Base-by-base conservation (phyloP, 2,888 invertebrate genomes). In the Calameuta filiformis region DNA sequence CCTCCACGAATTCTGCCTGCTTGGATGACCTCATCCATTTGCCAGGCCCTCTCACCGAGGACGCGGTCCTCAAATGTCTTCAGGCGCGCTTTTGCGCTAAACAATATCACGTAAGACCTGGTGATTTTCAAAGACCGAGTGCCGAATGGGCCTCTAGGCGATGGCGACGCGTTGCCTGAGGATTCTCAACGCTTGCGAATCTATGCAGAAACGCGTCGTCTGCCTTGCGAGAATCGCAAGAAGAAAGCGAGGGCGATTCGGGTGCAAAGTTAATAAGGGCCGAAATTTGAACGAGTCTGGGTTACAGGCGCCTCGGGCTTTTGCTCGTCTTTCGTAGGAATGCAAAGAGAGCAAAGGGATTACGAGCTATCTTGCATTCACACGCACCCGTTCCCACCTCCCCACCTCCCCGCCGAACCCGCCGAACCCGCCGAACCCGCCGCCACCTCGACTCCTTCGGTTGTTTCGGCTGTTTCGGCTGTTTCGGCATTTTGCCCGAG, bases 1-100 rank as follows among this genome's bases (percentile, higher is more conserved):
- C 88, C 79, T 89, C 89, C 78, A 92, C 93, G 82, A 94, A 96
- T 92, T 40, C 40, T 15, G 15, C 15, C 40, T 40, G 40, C 15
- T 94, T 97, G 90, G 96, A 97, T 89, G 98, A 98, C 93, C 94
- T 98, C 87, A 98, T 98, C 91, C 98, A 98, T 93, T 93, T 98
- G 88, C 95, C 96, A 74, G 98, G 97, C 68, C 98, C 98, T 76
- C 94, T 98, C 87, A 98, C 98, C 68, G 98, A 98, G 92, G 98
- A 98, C 92, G 97, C 98, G 79, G 96, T 98, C 75, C 96, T 98
- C 92, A 95, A 97, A 91, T 97, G 97, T 88, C 94, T 98, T 83
- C 97, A 98, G 90, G 96, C 97, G 12, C 94, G 98, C 89, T 98
- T 98, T 93, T 95, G 95, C 89, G 95, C 96, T 84, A 95, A 96